phyloP scores from a whole-genome alignment of 2,113 vertebrate genomes.

The Heterotilapia buettikoferi region DNA sequence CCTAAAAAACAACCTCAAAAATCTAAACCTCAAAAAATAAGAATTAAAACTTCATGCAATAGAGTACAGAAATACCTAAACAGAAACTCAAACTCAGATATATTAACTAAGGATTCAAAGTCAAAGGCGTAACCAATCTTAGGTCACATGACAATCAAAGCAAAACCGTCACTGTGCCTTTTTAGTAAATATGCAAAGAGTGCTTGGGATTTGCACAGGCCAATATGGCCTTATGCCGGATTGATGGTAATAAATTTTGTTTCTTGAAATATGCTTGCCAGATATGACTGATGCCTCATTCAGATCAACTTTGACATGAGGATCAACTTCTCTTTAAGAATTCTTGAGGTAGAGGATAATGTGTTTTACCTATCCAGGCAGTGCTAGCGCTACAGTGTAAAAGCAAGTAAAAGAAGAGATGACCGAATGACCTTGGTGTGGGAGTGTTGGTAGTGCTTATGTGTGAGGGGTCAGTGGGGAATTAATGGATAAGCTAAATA shows the following conservation, averaged over 20 bases:
- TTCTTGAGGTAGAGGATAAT: neutral
- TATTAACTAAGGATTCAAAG: neutral
- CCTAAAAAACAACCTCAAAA: accelerated
- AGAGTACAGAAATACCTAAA: neutral
- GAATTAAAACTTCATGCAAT: neutral
- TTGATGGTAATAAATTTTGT: neutral
- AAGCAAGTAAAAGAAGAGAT: neutral
- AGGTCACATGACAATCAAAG: neutral
- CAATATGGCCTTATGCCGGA: neutral
- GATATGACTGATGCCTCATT: neutral
- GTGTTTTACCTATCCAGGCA: neutral
- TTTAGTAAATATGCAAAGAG: neutral
- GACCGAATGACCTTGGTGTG: neutral
- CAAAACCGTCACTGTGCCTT: neutral
- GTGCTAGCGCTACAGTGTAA: neutral
- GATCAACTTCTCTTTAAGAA: neutral
- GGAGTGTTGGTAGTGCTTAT: neutral
- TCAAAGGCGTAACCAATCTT: neutral
- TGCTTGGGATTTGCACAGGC: neutral
- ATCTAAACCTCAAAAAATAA: neutral
- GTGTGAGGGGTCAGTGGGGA: neutral
- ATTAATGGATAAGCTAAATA: neutral
- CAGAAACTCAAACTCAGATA: neutral
- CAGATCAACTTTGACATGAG: neutral
- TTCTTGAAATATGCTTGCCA: neutral